Percentiles rank a stretch among this genome's conserved stretches.
These are phyloP conservation scores for Panulirus ornatus DNA, from an alignment of 1,140 invertebrate species.

Conservation along the genomic window DNA sequence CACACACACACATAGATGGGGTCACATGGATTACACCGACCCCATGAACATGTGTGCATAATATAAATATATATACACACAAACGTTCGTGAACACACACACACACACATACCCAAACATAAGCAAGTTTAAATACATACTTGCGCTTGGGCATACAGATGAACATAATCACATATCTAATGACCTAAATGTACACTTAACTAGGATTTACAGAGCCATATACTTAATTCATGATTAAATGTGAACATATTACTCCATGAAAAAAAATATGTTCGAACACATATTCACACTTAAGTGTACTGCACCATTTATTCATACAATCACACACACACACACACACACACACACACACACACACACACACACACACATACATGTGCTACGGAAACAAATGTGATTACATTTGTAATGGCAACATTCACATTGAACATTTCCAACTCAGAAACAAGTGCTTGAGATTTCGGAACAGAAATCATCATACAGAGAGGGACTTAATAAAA, in stretches of 20 bases:
- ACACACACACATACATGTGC: slow-evolving; percentile 41
- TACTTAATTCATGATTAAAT: no score
- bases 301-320: neutral
- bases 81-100: neutral
- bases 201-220: no score
- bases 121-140: no score
- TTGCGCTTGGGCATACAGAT: no score
- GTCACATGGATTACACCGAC: neutral
- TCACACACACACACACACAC: neutral
- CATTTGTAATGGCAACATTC: neutral
- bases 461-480: no score
- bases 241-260: no score
- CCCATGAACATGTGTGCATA: neutral
- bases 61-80: neutral
- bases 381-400: neutral
- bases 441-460: slow-evolving; percentile 5
- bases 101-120: neutral
- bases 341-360: slow-evolving; percentile 30
- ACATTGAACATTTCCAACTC: neutral
- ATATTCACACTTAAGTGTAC: no score
- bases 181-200: no score
- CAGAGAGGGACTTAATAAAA: no score
- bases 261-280: no score
- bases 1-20: neutral
- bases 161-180: no score